Percentiles rank a stretch among this genome's conserved stretches.
Evolutionary conservation across 1,140 invertebrate species (phyloP).

Genomic region (Brachionus paranguensis): DNA sequence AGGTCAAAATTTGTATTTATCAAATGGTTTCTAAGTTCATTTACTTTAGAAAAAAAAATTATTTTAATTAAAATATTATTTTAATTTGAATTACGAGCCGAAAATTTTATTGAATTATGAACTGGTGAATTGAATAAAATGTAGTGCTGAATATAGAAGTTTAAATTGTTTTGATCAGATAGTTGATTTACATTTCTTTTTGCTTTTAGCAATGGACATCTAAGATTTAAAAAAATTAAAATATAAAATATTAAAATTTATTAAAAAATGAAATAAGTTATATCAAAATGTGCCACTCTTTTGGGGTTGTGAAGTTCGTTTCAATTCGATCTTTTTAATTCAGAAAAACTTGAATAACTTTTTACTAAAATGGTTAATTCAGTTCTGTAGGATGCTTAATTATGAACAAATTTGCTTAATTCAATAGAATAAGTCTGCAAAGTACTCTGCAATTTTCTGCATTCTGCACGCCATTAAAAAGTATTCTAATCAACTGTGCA

Average conservation of each 20-base stretch:
- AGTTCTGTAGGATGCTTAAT: no score
- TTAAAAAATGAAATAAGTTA: no score
- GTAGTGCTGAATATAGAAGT: slow-evolving; percentile 25
- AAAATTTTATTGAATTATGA: slow-evolving; percentile 11
- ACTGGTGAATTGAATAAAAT: not conserved
- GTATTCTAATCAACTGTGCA: no score
- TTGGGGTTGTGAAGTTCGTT: no score
- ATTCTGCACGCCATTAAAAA: no score
- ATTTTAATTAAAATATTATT: not conserved
- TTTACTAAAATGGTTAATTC: no score
- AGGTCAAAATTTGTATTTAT: not conserved
- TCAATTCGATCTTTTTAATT: no score
- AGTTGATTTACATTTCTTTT: not conserved
- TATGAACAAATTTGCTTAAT: no score
- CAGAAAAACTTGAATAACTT: no score
- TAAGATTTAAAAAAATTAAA: not conserved
- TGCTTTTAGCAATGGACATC: not conserved
- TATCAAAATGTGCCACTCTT: no score
- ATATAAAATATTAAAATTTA: not conserved
- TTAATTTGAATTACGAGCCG: not conserved
- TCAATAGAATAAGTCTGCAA: no score
- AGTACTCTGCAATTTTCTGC: no score
- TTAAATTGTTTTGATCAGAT: not conserved
- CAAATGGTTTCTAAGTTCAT: not conserved
- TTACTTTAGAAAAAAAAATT: not conserved